Percentiles rank a stretch among this genome's conserved stretches.
These are phyloP conservation scores for Lipophrys pholis DNA, from an alignment of 2,113 vertebrate genomes.

Conservation along the genomic window DNA sequence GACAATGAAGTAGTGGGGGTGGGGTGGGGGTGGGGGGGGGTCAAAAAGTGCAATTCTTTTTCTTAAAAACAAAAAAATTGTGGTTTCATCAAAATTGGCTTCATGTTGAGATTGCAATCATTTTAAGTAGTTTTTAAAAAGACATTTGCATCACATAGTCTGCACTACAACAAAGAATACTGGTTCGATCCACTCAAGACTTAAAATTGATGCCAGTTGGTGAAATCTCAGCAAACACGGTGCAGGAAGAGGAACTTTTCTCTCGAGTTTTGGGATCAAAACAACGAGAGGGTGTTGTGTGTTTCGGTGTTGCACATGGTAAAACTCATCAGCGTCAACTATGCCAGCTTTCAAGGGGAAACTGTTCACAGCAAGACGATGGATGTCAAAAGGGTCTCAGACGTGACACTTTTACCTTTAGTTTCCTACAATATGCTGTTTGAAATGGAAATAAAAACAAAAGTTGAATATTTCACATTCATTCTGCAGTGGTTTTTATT, in stretches of 20 bases:
- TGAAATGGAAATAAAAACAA: conserved; percentile 51
- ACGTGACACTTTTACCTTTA: conserved; percentile 41
- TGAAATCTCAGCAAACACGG: neutral
- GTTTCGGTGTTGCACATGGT: neutral
- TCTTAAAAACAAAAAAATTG: too few species aligned
- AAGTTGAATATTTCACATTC: neutral
- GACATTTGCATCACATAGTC: too few species aligned
- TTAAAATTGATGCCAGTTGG: neutral
- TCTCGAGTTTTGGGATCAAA: neutral
- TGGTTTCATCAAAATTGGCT: too few species aligned
- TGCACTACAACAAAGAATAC: neutral
- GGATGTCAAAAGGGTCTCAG: conserved; percentile 1
- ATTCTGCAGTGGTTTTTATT: conserved; percentile 4
- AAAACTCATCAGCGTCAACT: neutral
- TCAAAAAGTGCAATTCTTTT: too few species aligned
- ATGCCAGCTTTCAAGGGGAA: conserved; percentile 32
- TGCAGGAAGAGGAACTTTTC: neutral
- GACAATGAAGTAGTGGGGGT: too few species aligned
- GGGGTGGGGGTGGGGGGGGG: too few species aligned
- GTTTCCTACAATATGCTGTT: conserved; percentile 51
- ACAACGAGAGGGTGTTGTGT: too few species aligned
- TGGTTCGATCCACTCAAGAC: accelerated
- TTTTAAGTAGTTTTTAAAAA: too few species aligned
- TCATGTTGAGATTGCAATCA: too few species aligned
- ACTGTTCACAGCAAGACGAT: neutral